Base-by-base conservation (phyloP, 2,888 invertebrate genomes). In the Phrixothrix hirtus region DNA sequence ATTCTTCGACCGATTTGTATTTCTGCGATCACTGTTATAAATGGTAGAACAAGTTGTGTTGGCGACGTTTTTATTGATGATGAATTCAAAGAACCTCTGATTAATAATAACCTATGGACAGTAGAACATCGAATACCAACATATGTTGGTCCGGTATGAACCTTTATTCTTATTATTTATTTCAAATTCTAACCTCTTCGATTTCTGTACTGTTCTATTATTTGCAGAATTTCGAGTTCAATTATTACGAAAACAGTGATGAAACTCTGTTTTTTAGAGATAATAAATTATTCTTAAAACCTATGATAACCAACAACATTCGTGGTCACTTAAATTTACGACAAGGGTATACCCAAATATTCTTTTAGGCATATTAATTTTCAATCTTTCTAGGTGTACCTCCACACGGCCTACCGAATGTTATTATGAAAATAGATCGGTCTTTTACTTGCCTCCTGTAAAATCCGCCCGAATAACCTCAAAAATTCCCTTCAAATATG, bases 141-240 rank as follows among this genome's bases (percentile, higher is more conserved):
- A 2, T 75, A 76, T 35, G 70, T 70, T 36, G 76, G 71, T 17
- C 70, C 70, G 12, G 80, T 79, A 63, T 71, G 62, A n/a, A n/a
- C n/a, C n/a, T n/a, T n/a, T n/a, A n/a, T n/a, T n/a, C n/a, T n/a
- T n/a, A n/a, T n/a, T n/a, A n/a, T n/a, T n/a, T n/a, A n/a, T n/a
- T n/a, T n/a, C n/a, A n/a, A n/a, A n/a, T n/a, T n/a, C n/a, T n/a
- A n/a, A n/a, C n/a, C n/a, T n/a, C n/a, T n/a, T n/a, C n/a, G n/a
- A n/a, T n/a, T n/a, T n/a, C n/a, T n/a, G n/a, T n/a, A n/a, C n/a
- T 31, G n/a, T n/a, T n/a, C n/a, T n/a, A n/a, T n/a, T n/a, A n/a
- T n/a, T n/a, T 63, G 2, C 65, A 85, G 85, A 83, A 84, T 66
- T 83, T 78, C 63, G 83, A 85, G 13, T 87, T 86, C 72, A 84